A percentile compares a stretch with the other conserved stretches of the same genome.
Conservation (phyloP, 1,140 invertebrate species). For the Scaptomyza pallida region DNA sequence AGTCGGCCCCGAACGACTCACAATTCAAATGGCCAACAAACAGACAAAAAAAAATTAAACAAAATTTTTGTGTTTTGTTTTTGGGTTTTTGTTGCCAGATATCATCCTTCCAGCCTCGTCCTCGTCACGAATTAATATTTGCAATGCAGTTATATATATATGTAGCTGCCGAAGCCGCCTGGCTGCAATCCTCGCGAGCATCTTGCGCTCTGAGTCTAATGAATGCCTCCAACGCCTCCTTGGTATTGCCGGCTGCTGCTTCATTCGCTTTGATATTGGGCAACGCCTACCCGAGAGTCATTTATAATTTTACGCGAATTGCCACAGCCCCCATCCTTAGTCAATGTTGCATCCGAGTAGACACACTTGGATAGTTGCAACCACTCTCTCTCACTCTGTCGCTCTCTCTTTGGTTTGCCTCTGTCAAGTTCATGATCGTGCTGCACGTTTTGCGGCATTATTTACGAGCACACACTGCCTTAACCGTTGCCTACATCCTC, state of each 20-base stretch:
- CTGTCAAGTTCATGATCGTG: constrained; percentile 66
- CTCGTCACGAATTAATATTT: constrained; percentile 76
- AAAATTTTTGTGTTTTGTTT: constrained; percentile 20
- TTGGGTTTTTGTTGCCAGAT: constrained; percentile 5
- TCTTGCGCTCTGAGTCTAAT: constrained; percentile 52
- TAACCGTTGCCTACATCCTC: neutral
- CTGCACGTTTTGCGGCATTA: constrained; percentile 72
- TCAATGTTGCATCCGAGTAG: constrained; percentile 6
- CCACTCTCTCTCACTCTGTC: constrained; percentile 25
- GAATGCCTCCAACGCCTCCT: constrained; percentile 72
- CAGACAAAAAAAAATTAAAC: constrained; percentile 43
- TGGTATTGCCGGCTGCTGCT: constrained; percentile 43
- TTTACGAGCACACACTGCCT: constrained; percentile 56
- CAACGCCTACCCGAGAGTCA: constrained; percentile 69
- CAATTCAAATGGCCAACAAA: constrained; percentile 54
- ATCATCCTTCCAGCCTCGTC: constrained; percentile 35
- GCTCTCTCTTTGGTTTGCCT: constrained; percentile 34
- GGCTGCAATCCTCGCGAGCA: neutral
- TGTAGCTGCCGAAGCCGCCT: neutral
- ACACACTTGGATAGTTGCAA: constrained; percentile 25
- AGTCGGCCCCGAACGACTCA: constrained; percentile 37
- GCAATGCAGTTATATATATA: constrained; percentile 20
- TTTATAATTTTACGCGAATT: constrained; percentile 74
- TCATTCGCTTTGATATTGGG: constrained; percentile 68
- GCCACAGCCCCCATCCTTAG: constrained; percentile 32